A percentile compares a stretch with the other conserved stretches of the same genome.
Evolutionary conservation across 2,888 invertebrate genomes (phyloP).

Genomic region (Poecilobothrus nobilitatus): DNA sequence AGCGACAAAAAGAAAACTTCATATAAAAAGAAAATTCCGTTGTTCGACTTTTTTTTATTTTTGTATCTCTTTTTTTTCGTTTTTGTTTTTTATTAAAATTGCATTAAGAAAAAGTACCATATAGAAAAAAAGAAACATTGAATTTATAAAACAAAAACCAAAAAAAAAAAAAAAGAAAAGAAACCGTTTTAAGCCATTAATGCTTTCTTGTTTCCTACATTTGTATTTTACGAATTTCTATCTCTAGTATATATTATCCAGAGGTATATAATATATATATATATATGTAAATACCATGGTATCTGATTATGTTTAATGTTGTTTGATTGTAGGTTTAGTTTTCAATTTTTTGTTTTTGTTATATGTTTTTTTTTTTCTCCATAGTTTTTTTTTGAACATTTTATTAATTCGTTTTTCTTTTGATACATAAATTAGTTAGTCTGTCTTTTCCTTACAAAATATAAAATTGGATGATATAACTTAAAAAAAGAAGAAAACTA

Average conservation of each 20-base stretch:
- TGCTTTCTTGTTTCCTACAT: neutral
- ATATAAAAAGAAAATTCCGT: constrained; percentile 3
- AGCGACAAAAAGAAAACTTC: neutral
- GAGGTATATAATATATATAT: neutral
- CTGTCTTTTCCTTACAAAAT: too few relatives aligned
- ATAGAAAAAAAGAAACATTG: neutral
- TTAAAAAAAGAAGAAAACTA: too few relatives aligned
- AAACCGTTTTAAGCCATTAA: neutral
- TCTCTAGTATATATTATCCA: too few relatives aligned
- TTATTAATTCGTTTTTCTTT: neutral
- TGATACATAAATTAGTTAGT: too few relatives aligned
- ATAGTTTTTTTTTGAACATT: neutral
- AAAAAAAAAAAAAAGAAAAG: neutral
- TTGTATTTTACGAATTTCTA: neutral
- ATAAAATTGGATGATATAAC: too few relatives aligned
- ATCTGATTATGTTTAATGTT: neutral
- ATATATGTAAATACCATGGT: neutral
- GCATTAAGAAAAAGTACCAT: neutral
- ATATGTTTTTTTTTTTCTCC: neutral
- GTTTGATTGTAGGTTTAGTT: neutral
- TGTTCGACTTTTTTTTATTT: neutral
- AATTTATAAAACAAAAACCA: neutral
- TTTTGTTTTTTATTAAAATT: neutral
- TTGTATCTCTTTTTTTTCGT: too few relatives aligned
- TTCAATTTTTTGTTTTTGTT: neutral